Conservation (phyloP, 1,140 invertebrate genomes). For the Drosophila baimaii region DNA sequence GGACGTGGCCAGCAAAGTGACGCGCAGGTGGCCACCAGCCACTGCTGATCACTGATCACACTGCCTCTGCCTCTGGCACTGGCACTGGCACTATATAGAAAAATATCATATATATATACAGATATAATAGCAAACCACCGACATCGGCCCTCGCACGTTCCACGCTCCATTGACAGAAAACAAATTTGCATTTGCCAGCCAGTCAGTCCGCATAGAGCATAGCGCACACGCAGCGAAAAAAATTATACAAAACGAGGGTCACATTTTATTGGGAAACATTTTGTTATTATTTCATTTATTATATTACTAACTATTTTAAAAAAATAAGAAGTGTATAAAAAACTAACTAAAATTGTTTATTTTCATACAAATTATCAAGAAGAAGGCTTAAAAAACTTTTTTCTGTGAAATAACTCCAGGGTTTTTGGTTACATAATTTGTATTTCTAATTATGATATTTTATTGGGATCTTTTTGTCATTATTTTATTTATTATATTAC, state of each 20-base stretch:
- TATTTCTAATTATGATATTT: too few relatives aligned
- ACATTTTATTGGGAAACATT: not conserved
- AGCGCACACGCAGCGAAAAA: constrained; percentile 1
- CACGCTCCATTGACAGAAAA: constrained; percentile 60
- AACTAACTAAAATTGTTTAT: too few relatives aligned
- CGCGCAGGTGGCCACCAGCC: constrained; percentile 38
- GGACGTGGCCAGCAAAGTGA: constrained; percentile 51
- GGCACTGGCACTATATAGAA: constrained; percentile 8
- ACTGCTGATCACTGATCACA: constrained; percentile 15
- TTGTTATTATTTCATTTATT: not conserved
- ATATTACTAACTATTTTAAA: not conserved
- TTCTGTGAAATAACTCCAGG: too few relatives aligned
- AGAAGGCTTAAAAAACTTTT: too few relatives aligned
- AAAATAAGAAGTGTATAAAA: not conserved
- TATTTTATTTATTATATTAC: too few relatives aligned
- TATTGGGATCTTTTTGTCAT: too few relatives aligned
- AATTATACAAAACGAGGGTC: not conserved
- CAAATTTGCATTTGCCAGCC: constrained; percentile 54
- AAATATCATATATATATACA: too few relatives aligned
- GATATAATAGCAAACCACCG: constrained; percentile 19
- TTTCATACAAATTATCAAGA: too few relatives aligned
- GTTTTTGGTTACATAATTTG: too few relatives aligned
- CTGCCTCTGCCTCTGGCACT: too few relatives aligned
- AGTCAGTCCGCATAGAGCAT: constrained; percentile 24
- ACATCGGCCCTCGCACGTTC: constrained; percentile 63